phyloP scores from a whole-genome alignment of 2,113 vertebrate species.

The Boleophthalmus pectinirostris region DNA sequence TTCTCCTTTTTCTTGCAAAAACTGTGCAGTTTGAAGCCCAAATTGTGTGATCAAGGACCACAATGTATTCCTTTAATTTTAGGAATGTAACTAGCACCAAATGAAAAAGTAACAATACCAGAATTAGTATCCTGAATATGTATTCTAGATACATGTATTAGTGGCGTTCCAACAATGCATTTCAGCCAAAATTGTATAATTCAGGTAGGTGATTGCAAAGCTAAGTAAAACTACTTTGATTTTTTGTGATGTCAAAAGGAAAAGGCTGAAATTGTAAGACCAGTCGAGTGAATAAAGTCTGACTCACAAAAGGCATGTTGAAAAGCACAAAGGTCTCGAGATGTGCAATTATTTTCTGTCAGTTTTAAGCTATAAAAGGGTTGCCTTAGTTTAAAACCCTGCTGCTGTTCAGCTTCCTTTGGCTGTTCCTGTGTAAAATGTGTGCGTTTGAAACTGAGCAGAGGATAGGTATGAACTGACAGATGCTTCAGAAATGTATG shows the following conservation, averaged over 20 bases:
- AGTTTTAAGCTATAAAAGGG: not conserved
- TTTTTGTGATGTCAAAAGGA: not conserved
- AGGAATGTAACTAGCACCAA: too few relatives aligned
- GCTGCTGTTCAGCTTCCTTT: not conserved
- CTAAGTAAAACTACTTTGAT: too few relatives aligned
- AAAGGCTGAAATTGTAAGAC: not conserved
- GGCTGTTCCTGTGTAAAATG: not conserved
- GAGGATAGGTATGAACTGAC: not conserved
- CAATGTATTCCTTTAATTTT: too few relatives aligned
- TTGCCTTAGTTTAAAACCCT: not conserved
- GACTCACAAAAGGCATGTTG: not conserved
- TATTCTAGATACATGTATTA: too few relatives aligned
- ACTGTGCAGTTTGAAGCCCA: too few relatives aligned
- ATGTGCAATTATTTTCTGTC: not conserved
- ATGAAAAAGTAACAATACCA: too few relatives aligned
- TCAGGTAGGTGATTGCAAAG: not conserved
- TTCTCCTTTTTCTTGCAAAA: too few relatives aligned
- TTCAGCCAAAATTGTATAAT: too few relatives aligned
- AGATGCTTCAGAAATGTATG: not conserved
- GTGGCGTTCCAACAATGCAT: too few relatives aligned
- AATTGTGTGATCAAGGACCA: too few relatives aligned
- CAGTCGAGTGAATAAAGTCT: not conserved
- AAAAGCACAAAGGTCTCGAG: not conserved
- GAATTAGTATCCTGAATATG: too few relatives aligned
- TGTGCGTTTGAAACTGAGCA: not conserved